A percentile compares a stretch with the other conserved stretches of the same genome.
phyloP scores from a whole-genome alignment of 2,113 vertebrate species.

The Cygnus buccinator region DNA sequence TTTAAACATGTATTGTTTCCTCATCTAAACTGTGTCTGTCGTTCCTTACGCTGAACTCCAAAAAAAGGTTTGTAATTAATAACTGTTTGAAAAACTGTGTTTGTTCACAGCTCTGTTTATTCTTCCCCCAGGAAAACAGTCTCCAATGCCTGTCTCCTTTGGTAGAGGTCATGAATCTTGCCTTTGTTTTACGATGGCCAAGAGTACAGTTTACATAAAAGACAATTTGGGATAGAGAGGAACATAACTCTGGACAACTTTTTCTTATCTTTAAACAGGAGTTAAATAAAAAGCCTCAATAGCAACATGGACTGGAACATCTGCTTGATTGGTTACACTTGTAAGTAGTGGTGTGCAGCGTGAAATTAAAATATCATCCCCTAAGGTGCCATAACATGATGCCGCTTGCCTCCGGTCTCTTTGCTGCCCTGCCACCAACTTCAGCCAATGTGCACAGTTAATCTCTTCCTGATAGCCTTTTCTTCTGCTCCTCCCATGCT shows the following conservation, averaged over 20 bases:
- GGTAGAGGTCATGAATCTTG: background rate
- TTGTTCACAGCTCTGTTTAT: background rate
- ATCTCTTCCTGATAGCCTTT: background rate
- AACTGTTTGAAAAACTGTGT: background rate
- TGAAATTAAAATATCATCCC: background rate
- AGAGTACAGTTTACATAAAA: background rate
- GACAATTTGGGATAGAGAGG: background rate
- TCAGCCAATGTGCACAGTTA: background rate
- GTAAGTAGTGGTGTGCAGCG: background rate
- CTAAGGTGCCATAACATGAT: background rate
- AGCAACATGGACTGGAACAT: background rate
- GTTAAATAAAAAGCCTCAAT: background rate
- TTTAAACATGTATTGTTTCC: background rate
- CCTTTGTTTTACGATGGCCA: background rate
- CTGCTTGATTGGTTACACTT: background rate
- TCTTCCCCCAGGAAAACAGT: background rate
- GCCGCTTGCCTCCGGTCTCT: background rate
- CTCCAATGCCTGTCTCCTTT: background rate
- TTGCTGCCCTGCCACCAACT: background rate
- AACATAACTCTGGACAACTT: accelerated
- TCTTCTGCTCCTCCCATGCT: background rate
- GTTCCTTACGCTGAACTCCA: background rate
- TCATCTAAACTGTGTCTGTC: background rate
- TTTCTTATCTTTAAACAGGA: background rate
- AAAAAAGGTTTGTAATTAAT: background rate